Percentiles rank a stretch among this genome's conserved stretches.
phyloP scores from a whole-genome alignment of 2,113 vertebrate genomes.

The Crypturellus undulatus region DNA sequence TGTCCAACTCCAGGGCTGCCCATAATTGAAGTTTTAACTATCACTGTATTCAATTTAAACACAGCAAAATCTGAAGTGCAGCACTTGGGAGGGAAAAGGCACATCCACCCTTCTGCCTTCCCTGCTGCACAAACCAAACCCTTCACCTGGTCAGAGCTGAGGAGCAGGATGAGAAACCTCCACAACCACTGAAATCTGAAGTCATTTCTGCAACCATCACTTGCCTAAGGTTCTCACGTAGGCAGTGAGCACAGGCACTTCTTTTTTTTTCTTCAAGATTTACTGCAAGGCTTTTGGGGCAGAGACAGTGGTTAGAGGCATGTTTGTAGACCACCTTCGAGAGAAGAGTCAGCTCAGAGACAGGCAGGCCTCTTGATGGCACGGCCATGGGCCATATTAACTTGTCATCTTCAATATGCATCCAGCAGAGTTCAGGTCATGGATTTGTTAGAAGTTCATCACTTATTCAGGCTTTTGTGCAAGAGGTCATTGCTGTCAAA shows the following conservation, averaged over 20 bases:
- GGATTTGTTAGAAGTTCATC: conserved; percentile 67
- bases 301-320: not conserved
- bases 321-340: not conserved
- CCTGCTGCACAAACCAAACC: not conserved
- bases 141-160: not conserved
- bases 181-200: rapidly evolving
- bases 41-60: not conserved
- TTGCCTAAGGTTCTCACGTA: not conserved
- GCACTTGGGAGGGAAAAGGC: not conserved
- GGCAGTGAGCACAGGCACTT: not conserved
- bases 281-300: not conserved
- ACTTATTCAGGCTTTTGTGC: conserved; percentile 69
- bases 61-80: not conserved
- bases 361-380: not conserved
- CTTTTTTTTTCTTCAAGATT: not conserved
- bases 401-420: conserved; percentile 49
- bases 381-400: conserved; percentile 51
- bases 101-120: not conserved
- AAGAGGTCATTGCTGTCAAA: conserved; percentile 68
- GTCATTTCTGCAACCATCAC: not conserved
- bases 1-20: not conserved
- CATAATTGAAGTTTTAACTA: conserved; percentile 46
- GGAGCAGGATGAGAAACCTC: not conserved
- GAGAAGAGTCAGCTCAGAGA: not conserved
- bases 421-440: conserved; percentile 68